Evolutionary conservation across 2,797 vertebrate species (phyloP).

Genomic region (Pachyuromys duprasi): DNA sequence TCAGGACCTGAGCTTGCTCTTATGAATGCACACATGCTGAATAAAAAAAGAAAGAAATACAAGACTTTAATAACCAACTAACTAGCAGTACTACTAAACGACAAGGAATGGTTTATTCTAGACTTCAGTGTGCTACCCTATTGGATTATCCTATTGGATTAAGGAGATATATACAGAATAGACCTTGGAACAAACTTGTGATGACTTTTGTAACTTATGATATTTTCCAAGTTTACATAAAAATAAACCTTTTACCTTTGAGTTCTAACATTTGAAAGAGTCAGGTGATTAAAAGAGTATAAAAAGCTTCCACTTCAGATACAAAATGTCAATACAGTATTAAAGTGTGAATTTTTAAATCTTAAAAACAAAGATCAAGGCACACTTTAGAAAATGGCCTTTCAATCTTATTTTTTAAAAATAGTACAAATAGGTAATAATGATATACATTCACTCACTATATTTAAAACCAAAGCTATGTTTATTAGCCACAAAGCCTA

Average conservation of each 20-base stretch:
- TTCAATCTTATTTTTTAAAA: not conserved
- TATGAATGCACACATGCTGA: not conserved
- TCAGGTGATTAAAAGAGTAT: slow-evolving; percentile 28
- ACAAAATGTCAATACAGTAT: slow-evolving; percentile 35
- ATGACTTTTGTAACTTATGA: slow-evolving; percentile 9
- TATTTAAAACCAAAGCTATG: not conserved
- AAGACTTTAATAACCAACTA: not conserved
- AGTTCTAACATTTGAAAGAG: slow-evolving; percentile 54
- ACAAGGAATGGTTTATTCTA: not conserved
- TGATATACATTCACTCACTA: not conserved
- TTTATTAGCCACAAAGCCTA: not conserved
- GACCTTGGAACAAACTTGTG: not conserved
- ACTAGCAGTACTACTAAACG: not conserved
- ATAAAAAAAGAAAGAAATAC: not conserved
- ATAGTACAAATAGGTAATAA: not conserved
- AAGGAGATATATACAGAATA: slow-evolving; percentile 31
- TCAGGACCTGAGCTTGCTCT: not conserved
- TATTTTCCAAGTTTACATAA: slow-evolving; percentile 54
- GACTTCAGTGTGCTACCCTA: not conserved
- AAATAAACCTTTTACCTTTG: slow-evolving; percentile 60
- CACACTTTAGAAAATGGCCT: not conserved
- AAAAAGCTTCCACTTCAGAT: slow-evolving; percentile 2
- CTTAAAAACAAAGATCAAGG: slow-evolving; percentile 55
- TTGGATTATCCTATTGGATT: not conserved
- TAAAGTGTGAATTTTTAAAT: slow-evolving; percentile 39